These are phyloP conservation scores for Stenodema calcarata DNA, from an alignment of 2,888 invertebrate species.

Conservation along the genomic window DNA sequence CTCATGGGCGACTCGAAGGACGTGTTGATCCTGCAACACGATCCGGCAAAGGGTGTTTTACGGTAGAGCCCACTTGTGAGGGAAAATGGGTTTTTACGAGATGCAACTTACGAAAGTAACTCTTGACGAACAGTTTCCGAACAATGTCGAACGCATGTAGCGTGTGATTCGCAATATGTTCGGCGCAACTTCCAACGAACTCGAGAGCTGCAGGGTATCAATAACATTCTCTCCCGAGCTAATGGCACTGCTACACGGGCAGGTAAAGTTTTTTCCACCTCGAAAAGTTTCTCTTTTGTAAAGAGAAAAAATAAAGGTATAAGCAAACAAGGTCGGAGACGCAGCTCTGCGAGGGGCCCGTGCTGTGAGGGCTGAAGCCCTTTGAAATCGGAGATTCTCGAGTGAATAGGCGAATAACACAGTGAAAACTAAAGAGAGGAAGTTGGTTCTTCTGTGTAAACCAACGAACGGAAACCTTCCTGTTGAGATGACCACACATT, in stretches of 20 bases:
- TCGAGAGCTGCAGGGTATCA: neutral
- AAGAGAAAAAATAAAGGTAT: neutral
- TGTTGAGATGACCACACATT: neutral
- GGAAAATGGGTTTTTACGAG: neutral
- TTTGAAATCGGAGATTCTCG: neutral
- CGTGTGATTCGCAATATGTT: neutral
- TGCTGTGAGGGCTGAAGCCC: neutral
- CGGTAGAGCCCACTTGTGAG: neutral
- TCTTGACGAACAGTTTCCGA: neutral
- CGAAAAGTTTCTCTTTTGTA: neutral
- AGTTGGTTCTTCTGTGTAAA: neutral
- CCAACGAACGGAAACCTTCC: neutral
- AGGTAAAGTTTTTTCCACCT: neutral
- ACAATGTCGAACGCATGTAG: neutral
- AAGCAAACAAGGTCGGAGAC: neutral
- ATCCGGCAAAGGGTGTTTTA: neutral
- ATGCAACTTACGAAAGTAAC: neutral
- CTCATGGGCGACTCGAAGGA: neutral
- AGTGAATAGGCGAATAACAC: neutral
- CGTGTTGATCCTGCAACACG: neutral
- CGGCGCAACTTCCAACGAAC: neutral
- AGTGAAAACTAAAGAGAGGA: neutral
- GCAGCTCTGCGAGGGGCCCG: neutral
- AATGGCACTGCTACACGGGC: neutral
- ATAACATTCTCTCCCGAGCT: neutral